These are phyloP conservation scores for Atrichornis clamosus DNA, from an alignment of 2,113 vertebrate genomes.

Conservation along the genomic window DNA sequence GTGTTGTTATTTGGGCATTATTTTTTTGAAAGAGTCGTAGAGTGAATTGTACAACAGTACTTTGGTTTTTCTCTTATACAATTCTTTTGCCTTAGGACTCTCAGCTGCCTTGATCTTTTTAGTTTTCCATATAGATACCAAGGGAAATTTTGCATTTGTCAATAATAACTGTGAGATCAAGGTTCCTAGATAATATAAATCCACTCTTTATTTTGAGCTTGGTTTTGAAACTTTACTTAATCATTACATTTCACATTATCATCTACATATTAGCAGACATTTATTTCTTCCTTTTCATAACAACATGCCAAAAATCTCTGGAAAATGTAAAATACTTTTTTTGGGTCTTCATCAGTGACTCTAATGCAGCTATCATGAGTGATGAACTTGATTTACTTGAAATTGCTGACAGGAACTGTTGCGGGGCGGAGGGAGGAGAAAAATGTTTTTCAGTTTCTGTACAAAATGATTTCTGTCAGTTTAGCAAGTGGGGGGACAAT, in stretches of 20 bases:
- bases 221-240: neutral
- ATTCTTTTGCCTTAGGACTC: neutral
- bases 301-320: neutral
- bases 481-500: neutral
- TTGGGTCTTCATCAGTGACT: neutral
- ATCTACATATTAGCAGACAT: neutral
- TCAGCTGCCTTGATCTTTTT: neutral
- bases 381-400: neutral
- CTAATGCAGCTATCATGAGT: neutral
- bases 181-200: neutral
- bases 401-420: neutral
- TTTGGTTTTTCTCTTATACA: neutral
- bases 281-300: neutral
- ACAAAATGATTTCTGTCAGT: neutral
- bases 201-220: neutral
- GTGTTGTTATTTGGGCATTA: neutral
- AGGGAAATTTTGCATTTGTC: neutral
- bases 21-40: neutral
- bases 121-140: neutral
- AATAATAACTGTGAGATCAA: neutral
- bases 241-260: neutral
- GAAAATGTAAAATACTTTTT: neutral
- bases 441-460: neutral
- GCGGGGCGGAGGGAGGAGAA: accelerated
- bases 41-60: neutral